These are phyloP conservation scores for Halichoeres trimaculatus DNA, from an alignment of 2,113 vertebrate genomes.

Conservation along the genomic window DNA sequence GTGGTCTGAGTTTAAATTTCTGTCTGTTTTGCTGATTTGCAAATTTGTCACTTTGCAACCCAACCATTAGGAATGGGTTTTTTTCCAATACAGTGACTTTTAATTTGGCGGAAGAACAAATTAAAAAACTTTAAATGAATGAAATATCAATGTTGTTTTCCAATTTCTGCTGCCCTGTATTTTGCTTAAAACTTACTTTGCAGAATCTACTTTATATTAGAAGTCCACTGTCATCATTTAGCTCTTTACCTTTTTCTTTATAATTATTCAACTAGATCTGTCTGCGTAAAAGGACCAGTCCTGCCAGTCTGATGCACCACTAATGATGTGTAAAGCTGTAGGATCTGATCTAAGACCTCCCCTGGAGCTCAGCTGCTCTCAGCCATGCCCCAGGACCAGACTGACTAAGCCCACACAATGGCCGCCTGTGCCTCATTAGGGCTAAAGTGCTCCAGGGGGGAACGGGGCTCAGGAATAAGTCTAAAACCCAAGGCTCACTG, in stretches of 20 bases:
- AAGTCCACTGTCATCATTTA: neutral
- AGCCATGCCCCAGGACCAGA: constrained; percentile 55
- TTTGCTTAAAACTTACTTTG: neutral
- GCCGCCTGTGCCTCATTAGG: constrained; percentile 74
- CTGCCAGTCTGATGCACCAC: constrained; percentile 41
- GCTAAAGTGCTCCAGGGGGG: constrained; percentile 54
- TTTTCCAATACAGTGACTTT: neutral
- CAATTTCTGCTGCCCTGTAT: neutral
- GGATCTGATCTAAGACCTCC: constrained; percentile 62
- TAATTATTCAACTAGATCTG: constrained; percentile 17
- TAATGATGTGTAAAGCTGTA: constrained; percentile 77
- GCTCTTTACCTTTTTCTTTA: constrained; percentile 9
- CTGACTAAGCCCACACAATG: constrained; percentile 53
- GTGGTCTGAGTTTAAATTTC: no score
- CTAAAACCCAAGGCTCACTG: constrained; percentile 30
- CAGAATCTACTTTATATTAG: neutral
- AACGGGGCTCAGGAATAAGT: constrained; percentile 17
- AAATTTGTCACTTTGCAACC: no score
- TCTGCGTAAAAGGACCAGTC: constrained; percentile 2
- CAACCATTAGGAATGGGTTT: neutral
- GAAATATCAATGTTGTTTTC: neutral
- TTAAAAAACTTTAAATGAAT: no score
- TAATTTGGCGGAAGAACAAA: neutral
- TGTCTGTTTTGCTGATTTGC: no score
- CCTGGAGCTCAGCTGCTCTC: constrained; percentile 61